Base-by-base conservation (phyloP, 2,888 invertebrate species). In the Epinotia demarniana region DNA sequence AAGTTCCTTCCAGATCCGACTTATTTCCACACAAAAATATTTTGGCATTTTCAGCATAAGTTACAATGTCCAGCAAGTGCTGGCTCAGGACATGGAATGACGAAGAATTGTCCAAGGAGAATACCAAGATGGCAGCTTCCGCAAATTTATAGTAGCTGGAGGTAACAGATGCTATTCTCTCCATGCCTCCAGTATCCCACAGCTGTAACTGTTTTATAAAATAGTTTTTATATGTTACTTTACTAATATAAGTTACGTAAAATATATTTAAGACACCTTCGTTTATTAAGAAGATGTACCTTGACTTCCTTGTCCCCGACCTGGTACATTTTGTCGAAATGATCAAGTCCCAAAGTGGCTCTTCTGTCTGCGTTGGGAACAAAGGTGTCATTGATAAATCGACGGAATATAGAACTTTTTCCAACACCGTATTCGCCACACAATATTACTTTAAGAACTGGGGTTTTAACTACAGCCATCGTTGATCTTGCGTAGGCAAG, bases 141-240 rank as follows among this genome's bases (percentile, higher is more conserved):
- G 99, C 98, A 92, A 98, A 98, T 92, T 99, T 98, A 89, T 98
- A 99, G 88, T 99, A 99, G 86, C 98, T 98, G 43, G 98, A 98
- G 13, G 99, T 99, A 23, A 99, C 97, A 3, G 98, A 98, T 63
- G 98, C 98, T 78, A 99, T 98, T 82, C 99, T 95, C 91, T 99
- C 99, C 98, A 99, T 98, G 67, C 99, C 99, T 80, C 98, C 99
- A 55, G 99, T 99, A 87, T 99, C 99, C 98, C 99, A 99, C 80
- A 99, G 92, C 92, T 98, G 98, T 78, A 99, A 93, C 98, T 99
- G 89, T 79, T 75, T 73, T 61, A 63, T 72, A 64, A 23, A 9
- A 12, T 72, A 66, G 72, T 72, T 75, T 16, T n/a, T 16, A n/a
- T 49, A 5, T n/a, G 8, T 6, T n/a, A n/a, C 39, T 39, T 39